Percentiles rank a stretch among this genome's conserved stretches.
Conservation (phyloP, 2,888 invertebrate species). For the Masnerella sp. region DNA sequence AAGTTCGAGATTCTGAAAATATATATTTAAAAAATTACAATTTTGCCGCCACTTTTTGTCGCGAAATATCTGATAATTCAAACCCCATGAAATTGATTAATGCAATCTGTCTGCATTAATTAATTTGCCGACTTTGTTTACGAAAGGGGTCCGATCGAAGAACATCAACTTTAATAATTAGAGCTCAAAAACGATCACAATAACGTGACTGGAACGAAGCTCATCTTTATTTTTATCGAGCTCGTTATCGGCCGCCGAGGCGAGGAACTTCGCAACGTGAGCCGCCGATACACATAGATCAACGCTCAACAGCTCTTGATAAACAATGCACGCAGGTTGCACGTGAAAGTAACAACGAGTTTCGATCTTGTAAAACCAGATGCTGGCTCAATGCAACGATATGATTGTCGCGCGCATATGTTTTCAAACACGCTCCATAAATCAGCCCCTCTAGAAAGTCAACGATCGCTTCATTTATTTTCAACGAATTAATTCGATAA, state of each 20-base stretch:
- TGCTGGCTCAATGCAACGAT: constrained; percentile 23
- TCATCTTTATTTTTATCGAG: constrained; percentile 48
- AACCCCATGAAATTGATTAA: too few relatives aligned
- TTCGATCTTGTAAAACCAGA: constrained; percentile 50
- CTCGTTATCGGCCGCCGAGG: constrained; percentile 39
- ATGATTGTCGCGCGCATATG: constrained; percentile 5
- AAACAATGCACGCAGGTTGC: constrained; percentile 56
- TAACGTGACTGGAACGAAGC: constrained; percentile 16
- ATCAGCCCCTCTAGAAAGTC: constrained; percentile 1
- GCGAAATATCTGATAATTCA: too few relatives aligned
- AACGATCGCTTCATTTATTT: constrained; percentile 8
- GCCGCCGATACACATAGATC: constrained; percentile 47
- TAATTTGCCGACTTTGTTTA: too few relatives aligned
- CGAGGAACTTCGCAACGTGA: constrained; percentile 37
- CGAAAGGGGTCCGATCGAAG: too few relatives aligned
- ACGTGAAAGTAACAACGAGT: constrained; percentile 57
- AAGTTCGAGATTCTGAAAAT: too few relatives aligned
- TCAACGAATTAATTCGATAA: constrained; percentile 8
- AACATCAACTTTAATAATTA: too few relatives aligned
- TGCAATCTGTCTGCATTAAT: too few relatives aligned
- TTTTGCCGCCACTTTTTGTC: too few relatives aligned
- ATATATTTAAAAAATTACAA: too few relatives aligned
- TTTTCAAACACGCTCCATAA: constrained; percentile 8
- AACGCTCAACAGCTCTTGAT: constrained; percentile 40
- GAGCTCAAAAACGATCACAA: too few relatives aligned